Evolutionary conservation across 2,113 vertebrate species (phyloP), one percentile per base, ranked within the genome.

Genomic region (Macroglossus sobrinus): DNA sequence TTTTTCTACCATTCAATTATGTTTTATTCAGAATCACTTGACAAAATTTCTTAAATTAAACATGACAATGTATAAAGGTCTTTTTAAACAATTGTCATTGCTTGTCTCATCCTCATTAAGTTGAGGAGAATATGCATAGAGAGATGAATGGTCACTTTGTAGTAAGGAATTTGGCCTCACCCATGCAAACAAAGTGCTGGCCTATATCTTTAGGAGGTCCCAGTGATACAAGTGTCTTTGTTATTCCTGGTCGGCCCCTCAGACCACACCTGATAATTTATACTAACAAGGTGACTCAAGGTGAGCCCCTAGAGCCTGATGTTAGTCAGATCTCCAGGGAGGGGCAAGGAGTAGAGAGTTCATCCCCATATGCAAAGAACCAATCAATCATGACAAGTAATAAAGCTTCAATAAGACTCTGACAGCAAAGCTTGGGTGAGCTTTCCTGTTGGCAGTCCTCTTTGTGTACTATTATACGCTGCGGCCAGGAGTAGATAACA

Each of bases 41-140:
- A 84, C 21, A 86, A 33, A 66, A 79, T 53, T 88, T 96, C 22
- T 78, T 26, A 87, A 72, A 50, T 86, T 76, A 78, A 86, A 94
- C 86, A 71, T 57, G 15, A 88, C 38, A 80, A n/a, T 35, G 22
- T 61, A 35, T 38, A 38, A 78, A 87, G 47, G 24, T 78, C 28
- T 78, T 59, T 76, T 10, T 71, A 76, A 92, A 81, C 22, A 75
- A 57, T 0, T 85, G 40, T 33, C 33, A 50, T 33, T 75, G 53
- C 19, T 72, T 92, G 61, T 50, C 12, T 71, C 63, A 72, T 59
- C 40, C 72, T 66, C n/a, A 50, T 71, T 28, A 89, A 89, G 22
- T 88, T 84, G 63, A 92, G 45, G 35, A 71, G 5, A 66, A 55
- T 55, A 43, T 71, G 0, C 79, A 21, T 18, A 93, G 61, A 66